These are phyloP conservation scores for Aleiodes leptofemur DNA, from an alignment of 2,888 invertebrate species.

Conservation along the genomic window DNA sequence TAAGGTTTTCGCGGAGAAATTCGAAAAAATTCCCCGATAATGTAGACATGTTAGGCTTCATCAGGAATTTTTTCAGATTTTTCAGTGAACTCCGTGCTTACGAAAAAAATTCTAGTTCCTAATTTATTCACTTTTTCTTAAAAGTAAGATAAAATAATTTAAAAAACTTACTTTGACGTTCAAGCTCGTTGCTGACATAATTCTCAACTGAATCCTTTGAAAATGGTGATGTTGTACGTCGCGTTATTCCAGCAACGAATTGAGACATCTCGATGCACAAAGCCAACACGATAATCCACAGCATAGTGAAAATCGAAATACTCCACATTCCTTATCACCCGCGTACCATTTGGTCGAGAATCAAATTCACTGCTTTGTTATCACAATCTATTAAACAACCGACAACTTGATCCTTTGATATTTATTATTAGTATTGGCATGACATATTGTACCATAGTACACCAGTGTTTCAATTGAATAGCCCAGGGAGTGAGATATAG, in stretches of 20 bases:
- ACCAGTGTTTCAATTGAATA: constrained; percentile 11
- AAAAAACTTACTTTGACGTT: constrained; percentile 55
- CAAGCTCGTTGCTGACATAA: constrained; percentile 64
- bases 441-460: neutral
- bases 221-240: constrained; percentile 49
- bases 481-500: neutral
- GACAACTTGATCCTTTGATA: constrained; percentile 6
- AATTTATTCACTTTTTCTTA: too few species aligned
- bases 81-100: too few species aligned
- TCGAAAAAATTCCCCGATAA: too few species aligned
- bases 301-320: constrained; percentile 62
- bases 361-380: constrained; percentile 11
- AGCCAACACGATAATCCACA: constrained; percentile 67
- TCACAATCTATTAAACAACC: constrained; percentile 8
- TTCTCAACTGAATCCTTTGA: constrained; percentile 59
- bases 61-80: too few species aligned
- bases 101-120: too few species aligned
- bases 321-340: constrained; percentile 35
- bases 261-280: constrained; percentile 68
- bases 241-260: constrained; percentile 66
- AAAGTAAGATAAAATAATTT: neutral
- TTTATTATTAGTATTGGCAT: constrained; percentile 22
- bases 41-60: too few species aligned
- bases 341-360: constrained; percentile 47
- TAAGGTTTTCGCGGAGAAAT: too few species aligned